These are phyloP conservation scores for Andinoacara biseriatus DNA, from an alignment of 2,113 vertebrate genomes.

Conservation along the genomic window DNA sequence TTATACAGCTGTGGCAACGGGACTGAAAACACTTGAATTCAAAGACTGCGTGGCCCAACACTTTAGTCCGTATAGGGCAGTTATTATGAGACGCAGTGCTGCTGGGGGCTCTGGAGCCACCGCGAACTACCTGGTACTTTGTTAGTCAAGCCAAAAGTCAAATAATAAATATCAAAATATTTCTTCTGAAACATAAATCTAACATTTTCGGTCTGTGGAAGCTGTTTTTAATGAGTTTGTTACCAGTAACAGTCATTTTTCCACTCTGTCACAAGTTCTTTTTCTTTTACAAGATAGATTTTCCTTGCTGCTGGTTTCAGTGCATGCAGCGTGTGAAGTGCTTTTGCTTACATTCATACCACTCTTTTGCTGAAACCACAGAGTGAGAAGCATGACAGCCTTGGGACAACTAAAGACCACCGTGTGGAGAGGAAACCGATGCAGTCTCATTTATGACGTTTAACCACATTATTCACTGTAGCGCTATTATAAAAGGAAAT, in stretches of 20 bases:
- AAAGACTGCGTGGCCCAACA: too few species aligned
- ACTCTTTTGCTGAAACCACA: not conserved
- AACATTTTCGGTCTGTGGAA: too few species aligned
- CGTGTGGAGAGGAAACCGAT: slow-evolving; percentile 26
- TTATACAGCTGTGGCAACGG: too few species aligned
- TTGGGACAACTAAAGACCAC: slow-evolving; percentile 1
- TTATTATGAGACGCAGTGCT: too few species aligned
- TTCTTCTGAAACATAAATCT: too few species aligned
- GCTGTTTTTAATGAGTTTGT: not conserved
- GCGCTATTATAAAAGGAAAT: not conserved
- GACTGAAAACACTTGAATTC: too few species aligned
- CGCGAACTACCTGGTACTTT: too few species aligned
- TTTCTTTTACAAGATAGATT: not conserved
- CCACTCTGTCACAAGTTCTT: not conserved
- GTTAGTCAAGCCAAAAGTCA: too few species aligned
- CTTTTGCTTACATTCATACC: not conserved
- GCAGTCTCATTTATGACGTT: not conserved
- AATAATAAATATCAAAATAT: too few species aligned
- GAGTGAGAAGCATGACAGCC: not conserved
- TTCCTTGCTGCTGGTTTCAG: not conserved
- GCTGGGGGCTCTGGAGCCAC: too few species aligned
- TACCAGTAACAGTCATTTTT: not conserved
- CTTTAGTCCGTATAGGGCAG: too few species aligned
- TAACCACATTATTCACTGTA: not conserved
- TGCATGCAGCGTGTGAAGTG: not conserved